A percentile compares a stretch with the other conserved stretches of the same genome.
Evolutionary conservation across 1,140 invertebrate genomes (phyloP).

Genomic region (Atta texana): DNA sequence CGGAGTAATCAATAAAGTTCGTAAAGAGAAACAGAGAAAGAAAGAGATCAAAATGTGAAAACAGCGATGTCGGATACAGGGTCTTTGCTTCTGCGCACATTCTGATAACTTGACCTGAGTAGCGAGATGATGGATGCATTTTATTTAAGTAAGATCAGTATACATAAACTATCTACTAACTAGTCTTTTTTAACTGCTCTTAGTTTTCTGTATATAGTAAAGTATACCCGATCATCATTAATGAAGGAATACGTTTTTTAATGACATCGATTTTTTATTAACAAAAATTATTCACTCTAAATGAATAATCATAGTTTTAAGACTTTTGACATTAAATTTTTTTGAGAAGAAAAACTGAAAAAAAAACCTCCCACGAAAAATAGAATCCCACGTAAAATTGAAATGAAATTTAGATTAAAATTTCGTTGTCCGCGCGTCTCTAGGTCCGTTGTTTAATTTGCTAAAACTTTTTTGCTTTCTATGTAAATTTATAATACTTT

Average conservation of each 20-base stretch:
- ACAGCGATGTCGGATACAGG: not conserved
- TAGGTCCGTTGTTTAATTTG: not conserved
- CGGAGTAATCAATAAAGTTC: not conserved
- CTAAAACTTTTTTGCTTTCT: not conserved
- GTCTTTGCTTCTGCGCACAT: constrained; percentile 3
- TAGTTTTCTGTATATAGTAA: not conserved
- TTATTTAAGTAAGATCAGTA: not conserved
- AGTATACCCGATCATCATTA: not conserved
- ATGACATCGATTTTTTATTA: not conserved
- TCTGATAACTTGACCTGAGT: not conserved
- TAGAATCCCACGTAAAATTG: not conserved
- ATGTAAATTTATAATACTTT: not conserved
- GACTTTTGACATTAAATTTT: not conserved
- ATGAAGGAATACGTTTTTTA: not conserved
- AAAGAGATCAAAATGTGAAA: not conserved
- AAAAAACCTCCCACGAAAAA: no score
- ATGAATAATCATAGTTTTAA: not conserved
- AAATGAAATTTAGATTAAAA: not conserved
- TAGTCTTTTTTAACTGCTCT: not conserved
- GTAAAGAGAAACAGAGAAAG: not conserved
- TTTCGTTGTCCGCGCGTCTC: not conserved
- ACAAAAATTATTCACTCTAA: not conserved
- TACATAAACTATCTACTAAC: no score
- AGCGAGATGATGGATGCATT: not conserved
- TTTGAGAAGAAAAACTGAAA: not conserved